Conservation (phyloP, 2,888 invertebrate genomes). For the Corbicula japonica region DNA sequence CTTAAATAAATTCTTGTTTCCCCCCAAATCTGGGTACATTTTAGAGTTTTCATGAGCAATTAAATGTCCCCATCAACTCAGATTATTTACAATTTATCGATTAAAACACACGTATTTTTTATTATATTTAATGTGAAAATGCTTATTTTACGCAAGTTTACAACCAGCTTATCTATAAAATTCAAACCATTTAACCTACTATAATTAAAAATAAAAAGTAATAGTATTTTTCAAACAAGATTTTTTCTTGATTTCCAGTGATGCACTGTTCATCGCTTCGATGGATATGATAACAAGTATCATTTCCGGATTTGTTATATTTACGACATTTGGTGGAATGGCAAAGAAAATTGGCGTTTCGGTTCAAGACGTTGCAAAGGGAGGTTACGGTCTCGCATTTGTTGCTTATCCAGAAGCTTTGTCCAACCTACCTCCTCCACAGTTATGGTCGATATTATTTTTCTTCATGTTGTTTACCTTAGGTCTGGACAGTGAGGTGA, state of each 20-base stretch:
- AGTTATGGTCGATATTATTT: slow-evolving; percentile 83
- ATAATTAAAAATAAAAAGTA: not conserved
- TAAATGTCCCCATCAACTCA: no score
- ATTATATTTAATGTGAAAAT: no score
- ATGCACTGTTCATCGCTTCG: slow-evolving; percentile 92
- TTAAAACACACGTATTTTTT: no score
- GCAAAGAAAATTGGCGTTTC: slow-evolving; percentile 74
- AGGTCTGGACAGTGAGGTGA: slow-evolving; percentile 81
- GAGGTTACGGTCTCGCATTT: slow-evolving; percentile 88
- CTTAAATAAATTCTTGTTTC: no score
- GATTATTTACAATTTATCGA: no score
- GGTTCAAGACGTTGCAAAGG: slow-evolving; percentile 74
- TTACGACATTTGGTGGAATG: slow-evolving; percentile 82
- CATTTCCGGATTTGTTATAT: slow-evolving; percentile 88
- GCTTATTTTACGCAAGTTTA: not conserved
- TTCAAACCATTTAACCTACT: not conserved
- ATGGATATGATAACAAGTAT: slow-evolving; percentile 88
- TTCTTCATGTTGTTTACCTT: slow-evolving; percentile 84
- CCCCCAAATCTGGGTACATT: no score
- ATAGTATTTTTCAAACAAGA: not conserved
- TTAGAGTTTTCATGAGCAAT: no score
- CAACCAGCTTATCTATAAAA: not conserved
- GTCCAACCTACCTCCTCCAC: slow-evolving; percentile 78
- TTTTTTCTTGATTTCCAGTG: slow-evolving; percentile 84
- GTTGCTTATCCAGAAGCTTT: slow-evolving; percentile 84